Base-by-base conservation (phyloP, 1,140 invertebrate species). In the Mycetomoellerius zeteki region DNA sequence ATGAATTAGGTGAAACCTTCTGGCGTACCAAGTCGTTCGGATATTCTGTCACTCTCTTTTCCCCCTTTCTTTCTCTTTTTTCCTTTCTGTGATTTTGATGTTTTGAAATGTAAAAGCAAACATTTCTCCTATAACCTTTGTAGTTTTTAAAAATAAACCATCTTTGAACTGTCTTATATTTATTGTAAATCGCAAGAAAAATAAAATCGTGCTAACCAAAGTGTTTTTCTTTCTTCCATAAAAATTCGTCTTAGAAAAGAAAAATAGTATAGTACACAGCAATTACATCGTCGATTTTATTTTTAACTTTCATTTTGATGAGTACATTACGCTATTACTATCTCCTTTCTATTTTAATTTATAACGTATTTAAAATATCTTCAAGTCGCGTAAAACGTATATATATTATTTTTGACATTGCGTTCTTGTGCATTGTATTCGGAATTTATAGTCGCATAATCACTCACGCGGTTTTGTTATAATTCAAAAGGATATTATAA, bases 311-410 rank as follows among this genome's bases (percentile, higher is more conserved):
- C 69, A 67, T 30, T 84, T 89, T 86, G 81, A 85, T 30, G 50
- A 64, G 86, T 92, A 91, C 89, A 91, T 88, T 37, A 52, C 56
- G 64, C 81, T 86, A 88, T 24, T 47, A 72, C 47, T 84, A 64
- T 75, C 33, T n/a, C 7, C 27, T 16, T 27, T 33, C 78, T 90
- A 86, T 21, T 67, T 65, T 73, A 88, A 81, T 71, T 85, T 78
- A 65, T 90, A 89, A 69, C 56, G 88, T 92, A 92, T 92, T 92
- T 92, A 92, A 92, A 92, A 91, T 90, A 91, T 90, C 52, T 77
- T 89, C 85, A 91, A 65, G 37, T 81, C 33, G 58, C 64, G 33
- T 89, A 58, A 89, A 64, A 86, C 78, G 69, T 87, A 56, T 58
- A 43, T 43, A 43, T 33, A 76, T 30, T n/a, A n/a, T 76, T 81